Percentiles rank a stretch among this genome's conserved stretches.
These are phyloP conservation scores for Heterotilapia buettikoferi DNA, from an alignment of 2,113 vertebrate species.

Conservation along the genomic window DNA sequence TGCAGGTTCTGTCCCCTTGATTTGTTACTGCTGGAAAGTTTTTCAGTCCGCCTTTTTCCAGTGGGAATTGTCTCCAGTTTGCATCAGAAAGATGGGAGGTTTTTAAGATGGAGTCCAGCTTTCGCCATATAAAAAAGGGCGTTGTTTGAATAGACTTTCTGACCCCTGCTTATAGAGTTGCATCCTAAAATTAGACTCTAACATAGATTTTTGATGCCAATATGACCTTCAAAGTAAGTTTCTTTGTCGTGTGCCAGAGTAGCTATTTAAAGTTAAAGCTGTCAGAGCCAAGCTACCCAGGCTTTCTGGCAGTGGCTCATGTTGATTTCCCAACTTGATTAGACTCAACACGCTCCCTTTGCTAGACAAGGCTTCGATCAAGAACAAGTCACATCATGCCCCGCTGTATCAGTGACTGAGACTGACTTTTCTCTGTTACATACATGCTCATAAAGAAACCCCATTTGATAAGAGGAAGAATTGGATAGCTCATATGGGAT, in stretches of 20 bases:
- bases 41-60: neutral
- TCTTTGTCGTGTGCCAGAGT: neutral
- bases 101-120: neutral
- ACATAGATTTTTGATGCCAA: neutral
- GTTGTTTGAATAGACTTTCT: neutral
- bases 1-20: neutral
- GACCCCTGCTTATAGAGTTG: neutral
- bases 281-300: neutral
- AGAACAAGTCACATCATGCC: slow-evolving; percentile 36
- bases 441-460: neutral
- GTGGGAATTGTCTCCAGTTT: neutral
- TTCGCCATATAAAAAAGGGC: neutral
- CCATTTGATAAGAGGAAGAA: neutral
- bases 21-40: neutral
- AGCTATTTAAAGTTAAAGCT: neutral
- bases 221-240: neutral
- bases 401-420: neutral
- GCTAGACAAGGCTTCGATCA: neutral
- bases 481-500: neutral
- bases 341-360: slow-evolving; percentile 13
- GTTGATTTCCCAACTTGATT: slow-evolving; percentile 13
- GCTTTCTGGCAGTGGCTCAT: neutral
- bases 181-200: neutral
- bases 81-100: neutral
- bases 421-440: neutral